A percentile compares a stretch with the other conserved stretches of the same genome.
Evolutionary conservation across 2,797 vertebrate species (phyloP).

Genomic region (Channallabes apus): DNA sequence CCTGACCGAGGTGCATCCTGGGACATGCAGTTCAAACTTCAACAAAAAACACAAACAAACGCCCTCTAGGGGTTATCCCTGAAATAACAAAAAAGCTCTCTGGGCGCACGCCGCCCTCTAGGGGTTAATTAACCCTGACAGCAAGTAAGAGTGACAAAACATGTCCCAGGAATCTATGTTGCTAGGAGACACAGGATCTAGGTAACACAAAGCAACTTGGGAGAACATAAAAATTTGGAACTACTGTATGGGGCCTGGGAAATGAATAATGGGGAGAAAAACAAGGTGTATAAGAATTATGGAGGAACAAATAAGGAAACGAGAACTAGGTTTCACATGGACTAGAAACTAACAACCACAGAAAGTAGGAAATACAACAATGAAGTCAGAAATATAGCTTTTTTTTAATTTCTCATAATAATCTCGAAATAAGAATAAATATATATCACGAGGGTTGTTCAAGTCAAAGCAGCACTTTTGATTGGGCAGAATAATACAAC

Average conservation of each 20-base stretch:
- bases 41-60: too few relatives aligned
- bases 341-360: background rate
- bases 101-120: too few relatives aligned
- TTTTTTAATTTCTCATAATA: background rate
- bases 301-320: background rate
- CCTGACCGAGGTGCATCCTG: too few relatives aligned
- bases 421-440: background rate
- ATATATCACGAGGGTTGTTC: background rate
- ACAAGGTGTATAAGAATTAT: too few relatives aligned
- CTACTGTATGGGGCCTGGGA: background rate
- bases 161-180: conserved; percentile 9
- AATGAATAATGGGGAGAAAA: background rate
- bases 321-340: background rate
- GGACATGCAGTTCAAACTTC: too few relatives aligned
- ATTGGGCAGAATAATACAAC: too few relatives aligned
- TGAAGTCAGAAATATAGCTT: background rate
- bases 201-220: background rate
- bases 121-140: too few relatives aligned
- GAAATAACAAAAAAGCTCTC: too few relatives aligned
- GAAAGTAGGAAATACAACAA: background rate
- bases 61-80: too few relatives aligned
- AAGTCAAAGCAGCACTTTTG: too few relatives aligned
- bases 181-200: conserved; percentile 1
- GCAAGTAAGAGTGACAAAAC: background rate
- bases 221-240: background rate